These are phyloP conservation scores for Aricia artaxerxes DNA, from an alignment of 2,888 invertebrate genomes.

Conservation along the genomic window DNA sequence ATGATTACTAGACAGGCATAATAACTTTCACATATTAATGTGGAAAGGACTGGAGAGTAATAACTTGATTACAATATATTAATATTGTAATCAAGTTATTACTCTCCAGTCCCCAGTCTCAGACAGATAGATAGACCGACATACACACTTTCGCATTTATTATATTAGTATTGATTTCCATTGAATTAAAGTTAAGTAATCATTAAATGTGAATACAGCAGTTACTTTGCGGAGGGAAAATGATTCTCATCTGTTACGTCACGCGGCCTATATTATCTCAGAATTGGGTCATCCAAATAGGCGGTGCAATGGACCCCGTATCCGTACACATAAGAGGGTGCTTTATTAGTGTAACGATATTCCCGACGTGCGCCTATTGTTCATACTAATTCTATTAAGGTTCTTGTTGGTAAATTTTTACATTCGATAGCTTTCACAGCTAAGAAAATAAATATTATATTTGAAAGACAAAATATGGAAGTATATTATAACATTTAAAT, in stretches of 20 bases:
- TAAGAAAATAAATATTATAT: too few species aligned
- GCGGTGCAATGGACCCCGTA: constrained; percentile 25
- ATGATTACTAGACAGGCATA: too few species aligned
- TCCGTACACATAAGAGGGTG: constrained; percentile 20
- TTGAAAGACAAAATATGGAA: too few species aligned
- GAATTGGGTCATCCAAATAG: constrained; percentile 26
- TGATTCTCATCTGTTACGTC: not conserved
- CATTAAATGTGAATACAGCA: too few species aligned
- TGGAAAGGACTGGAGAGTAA: not conserved
- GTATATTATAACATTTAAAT: too few species aligned
- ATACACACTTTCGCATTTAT: too few species aligned
- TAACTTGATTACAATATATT: not conserved
- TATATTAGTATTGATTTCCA: too few species aligned
- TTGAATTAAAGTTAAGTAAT: too few species aligned
- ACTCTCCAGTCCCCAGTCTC: too few species aligned
- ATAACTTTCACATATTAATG: not conserved
- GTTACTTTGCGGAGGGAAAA: not conserved
- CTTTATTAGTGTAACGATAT: constrained; percentile 27
- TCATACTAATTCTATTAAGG: not conserved
- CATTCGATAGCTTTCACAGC: too few species aligned
- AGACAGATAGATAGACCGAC: too few species aligned
- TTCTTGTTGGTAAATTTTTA: too few species aligned
- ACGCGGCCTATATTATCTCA: constrained; percentile 13
- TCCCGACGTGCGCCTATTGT: not conserved
- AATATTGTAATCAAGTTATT: not conserved